These are phyloP conservation scores for Drosophila bifasciata DNA, from an alignment of 1,140 invertebrate species.

Conservation along the genomic window DNA sequence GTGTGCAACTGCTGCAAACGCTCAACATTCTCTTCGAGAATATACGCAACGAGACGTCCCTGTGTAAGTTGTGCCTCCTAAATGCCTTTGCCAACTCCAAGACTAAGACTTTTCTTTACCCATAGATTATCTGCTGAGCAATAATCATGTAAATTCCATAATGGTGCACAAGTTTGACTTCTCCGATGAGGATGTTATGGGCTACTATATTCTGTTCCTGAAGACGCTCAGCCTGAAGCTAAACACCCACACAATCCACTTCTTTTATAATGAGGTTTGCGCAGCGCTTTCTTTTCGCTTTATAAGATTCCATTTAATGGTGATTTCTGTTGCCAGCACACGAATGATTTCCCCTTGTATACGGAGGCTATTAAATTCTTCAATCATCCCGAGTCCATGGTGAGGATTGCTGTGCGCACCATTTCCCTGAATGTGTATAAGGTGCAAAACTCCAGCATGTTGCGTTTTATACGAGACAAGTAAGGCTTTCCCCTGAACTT, in stretches of 20 bases:
- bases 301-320: background rate
- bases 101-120: constrained; percentile 53
- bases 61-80: constrained; percentile 91
- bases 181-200: constrained; percentile 99
- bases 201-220: constrained; percentile 99
- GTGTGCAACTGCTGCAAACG: constrained; percentile 98
- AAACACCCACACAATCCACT: constrained; percentile 99
- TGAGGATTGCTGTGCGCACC: constrained; percentile 98
- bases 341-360: constrained; percentile 99
- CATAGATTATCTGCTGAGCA: constrained; percentile 99
- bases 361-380: constrained; percentile 99
- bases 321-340: constrained; percentile 89
- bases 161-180: constrained; percentile 99
- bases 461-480: constrained; percentile 96
- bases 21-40: constrained; percentile 99
- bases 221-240: constrained; percentile 99
- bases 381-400: constrained; percentile 99
- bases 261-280: constrained; percentile 97
- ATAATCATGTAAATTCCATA: constrained; percentile 99
- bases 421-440: constrained; percentile 98
- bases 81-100: no score
- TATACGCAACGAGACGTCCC: constrained; percentile 98
- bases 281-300: background rate
- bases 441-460: constrained; percentile 97
- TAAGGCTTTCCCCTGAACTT: constrained; percentile 44